Evolutionary conservation across 2,888 invertebrate species (phyloP), one percentile per base, ranked within the genome.

Genomic region (Cataglyphis altisquamis): DNA sequence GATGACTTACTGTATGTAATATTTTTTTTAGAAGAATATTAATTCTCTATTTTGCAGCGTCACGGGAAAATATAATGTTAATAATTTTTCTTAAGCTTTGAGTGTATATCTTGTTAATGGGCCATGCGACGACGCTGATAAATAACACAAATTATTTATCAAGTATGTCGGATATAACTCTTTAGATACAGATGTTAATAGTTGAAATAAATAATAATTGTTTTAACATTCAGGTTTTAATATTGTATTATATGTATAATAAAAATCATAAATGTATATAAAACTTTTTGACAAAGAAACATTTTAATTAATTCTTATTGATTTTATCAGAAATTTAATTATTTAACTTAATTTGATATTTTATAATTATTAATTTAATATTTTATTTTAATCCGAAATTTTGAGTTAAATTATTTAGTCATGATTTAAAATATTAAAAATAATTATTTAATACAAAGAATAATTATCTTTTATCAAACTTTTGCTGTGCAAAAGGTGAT

Each of bases 221-320:
- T 67, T 77, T 29, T 52, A 64, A 75, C 39, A 66, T 25, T 8
- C 1, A 77, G 12, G 55, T 75, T 32, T 75, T 0, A 39, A 9
- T 52, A 52, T 25, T 18, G 3, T 12, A 52, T n/a, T 52, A n/a
- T 52, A 52, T 8, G n/a, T 41, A 39, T 55, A 75, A 52, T 64
- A 25, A 12, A 48, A 15, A 36, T 74, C 21, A 73, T 15, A 62
- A 10, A 8, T n/a, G n/a, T 52, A n/a, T 52, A n/a, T 41, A 3
- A 41, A 63, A 63, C 9, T 2, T 73, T 41, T 41, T 29, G 8
- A 73, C 18, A 1, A 72, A 60, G 25, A 72, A 25, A 25, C 25
- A 9, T 39, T 57, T 67, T 29, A 1, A 2, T 57, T 18, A 72
- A 25, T 57, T 72, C 39, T 25, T 25, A 3, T 3, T 3, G 15